Evolutionary conservation across 2,113 vertebrate species (phyloP), one percentile per base, ranked within the genome.

Genomic region (Melanotaenia duboulayi): DNA sequence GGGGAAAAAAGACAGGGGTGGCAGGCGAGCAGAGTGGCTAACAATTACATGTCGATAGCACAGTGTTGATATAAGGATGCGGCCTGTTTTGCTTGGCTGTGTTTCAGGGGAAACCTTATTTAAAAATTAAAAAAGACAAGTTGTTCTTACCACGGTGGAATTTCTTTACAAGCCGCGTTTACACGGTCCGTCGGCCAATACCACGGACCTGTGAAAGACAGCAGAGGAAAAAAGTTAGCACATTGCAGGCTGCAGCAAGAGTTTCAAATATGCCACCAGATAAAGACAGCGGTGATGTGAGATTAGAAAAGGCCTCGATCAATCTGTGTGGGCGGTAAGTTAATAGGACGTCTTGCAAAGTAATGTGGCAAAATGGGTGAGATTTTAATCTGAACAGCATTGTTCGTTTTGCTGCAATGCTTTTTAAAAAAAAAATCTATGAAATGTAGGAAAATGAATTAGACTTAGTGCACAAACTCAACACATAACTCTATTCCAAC

Each of bases 151-250:
- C 92, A 89, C 90, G 74, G 79, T 86, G 86, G 82, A 84, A 56
- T 86, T 61, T 80, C 82, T 87, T 90, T 87, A 93, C 76, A 93
- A 88, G 82, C 92, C 92, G 58, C 92, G 89, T 65, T 89, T 93
- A 79, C 92, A 93, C 83, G 92, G 92, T 76, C 92, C 92, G 19
- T 93, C 92, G 32, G 90, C 76, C 82, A 93, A 35, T 76, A 91
- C 13, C 77, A 92, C 86, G 4, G 92, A 81, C 92, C 92, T 93
- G 80, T 11, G 23, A 84, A 17, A 60, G 61, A 80, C 20, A 73
- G 44, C 5, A 77, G 37, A 63, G 22, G 17, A 79, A 11, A 9
- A 35, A 35, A 35, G 32, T 35, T 9, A 35, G 32, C 32, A 35
- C 8, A 7, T 35, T 7, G 32, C 32, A 35, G 32, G 32, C 32